These are phyloP conservation scores for Brachionus angularis DNA, from an alignment of 1,140 invertebrate species.

Conservation along the genomic window DNA sequence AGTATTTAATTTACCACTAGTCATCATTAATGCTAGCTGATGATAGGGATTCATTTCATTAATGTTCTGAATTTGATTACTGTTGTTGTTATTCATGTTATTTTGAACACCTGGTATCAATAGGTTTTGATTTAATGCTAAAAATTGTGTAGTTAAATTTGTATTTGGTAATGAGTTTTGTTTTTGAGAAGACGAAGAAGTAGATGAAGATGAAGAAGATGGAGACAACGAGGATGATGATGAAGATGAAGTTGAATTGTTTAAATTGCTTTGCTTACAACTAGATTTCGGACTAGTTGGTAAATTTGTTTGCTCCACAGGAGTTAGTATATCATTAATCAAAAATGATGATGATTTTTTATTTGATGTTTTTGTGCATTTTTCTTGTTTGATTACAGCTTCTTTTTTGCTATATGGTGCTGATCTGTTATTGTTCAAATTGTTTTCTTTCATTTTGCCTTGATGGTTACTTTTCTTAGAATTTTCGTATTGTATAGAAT, in stretches of 20 bases:
- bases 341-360: constrained; percentile 1
- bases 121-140: too few species aligned
- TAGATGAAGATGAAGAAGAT: constrained; percentile 2
- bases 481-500: too few species aligned
- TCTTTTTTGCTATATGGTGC: constrained; percentile 27
- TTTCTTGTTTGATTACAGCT: neutral
- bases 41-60: constrained; percentile 25
- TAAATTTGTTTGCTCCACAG: too few species aligned
- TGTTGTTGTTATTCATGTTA: neutral
- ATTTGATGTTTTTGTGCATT: neutral
- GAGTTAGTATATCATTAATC: constrained; percentile 14
- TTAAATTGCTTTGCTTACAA: neutral
- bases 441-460: constrained; percentile 2
- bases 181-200: too few species aligned
- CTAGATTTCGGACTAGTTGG: neutral
- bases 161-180: too few species aligned
- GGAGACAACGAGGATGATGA: constrained; percentile 2
- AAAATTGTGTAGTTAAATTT: too few species aligned
- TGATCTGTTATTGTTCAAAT: neutral
- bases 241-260: neutral
- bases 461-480: neutral
- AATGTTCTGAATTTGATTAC: neutral
- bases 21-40: constrained; percentile 8
- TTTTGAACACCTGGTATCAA: too few species aligned
- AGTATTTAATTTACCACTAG: constrained; percentile 14